Evolutionary conservation across 2,797 vertebrate species (phyloP).

Genomic region (Lutjanus argentimaculatus): DNA sequence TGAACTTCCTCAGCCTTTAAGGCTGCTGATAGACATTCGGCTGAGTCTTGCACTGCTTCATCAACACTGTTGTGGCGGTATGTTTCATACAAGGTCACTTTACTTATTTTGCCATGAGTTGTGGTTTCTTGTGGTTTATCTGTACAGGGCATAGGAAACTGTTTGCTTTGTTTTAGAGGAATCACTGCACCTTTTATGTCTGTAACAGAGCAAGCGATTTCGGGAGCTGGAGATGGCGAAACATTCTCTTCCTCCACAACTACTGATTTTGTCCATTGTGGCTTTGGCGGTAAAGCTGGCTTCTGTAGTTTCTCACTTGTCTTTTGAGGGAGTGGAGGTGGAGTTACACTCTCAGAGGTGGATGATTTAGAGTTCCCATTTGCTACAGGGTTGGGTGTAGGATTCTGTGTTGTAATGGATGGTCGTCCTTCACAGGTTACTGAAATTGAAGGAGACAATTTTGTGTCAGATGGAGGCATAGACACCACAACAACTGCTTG

Average conservation of each 20-base stretch:
- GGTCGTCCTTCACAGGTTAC: constrained; percentile 89
- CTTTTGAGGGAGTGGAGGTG: constrained; percentile 78
- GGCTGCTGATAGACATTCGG: constrained; percentile 35
- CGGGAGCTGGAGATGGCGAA: constrained; percentile 73
- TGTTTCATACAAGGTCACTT: constrained; percentile 25
- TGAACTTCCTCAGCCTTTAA: constrained; percentile 69
- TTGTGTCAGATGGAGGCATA: constrained; percentile 88
- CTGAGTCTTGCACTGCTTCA: constrained; percentile 39
- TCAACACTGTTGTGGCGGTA: background rate
- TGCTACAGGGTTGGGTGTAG: constrained; percentile 73
- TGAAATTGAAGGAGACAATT: constrained; percentile 96
- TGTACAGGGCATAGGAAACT: constrained; percentile 52
- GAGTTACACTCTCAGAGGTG: constrained; percentile 59
- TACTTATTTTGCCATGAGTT: constrained; percentile 38
- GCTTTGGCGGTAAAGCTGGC: constrained; percentile 83
- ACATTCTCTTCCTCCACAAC: constrained; percentile 64
- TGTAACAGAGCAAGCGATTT: constrained; percentile 79
- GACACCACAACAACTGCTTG: constrained; percentile 86
- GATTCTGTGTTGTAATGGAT: constrained; percentile 78
- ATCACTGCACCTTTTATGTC: constrained; percentile 37
- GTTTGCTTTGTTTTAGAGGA: constrained; percentile 54
- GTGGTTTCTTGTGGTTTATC: constrained; percentile 58
- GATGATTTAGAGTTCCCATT: constrained; percentile 73
- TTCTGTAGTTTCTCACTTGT: constrained; percentile 79
- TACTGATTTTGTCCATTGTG: constrained; percentile 74